phyloP scores from a whole-genome alignment of 2,888 invertebrate species.

The Aleiodes testaceus region DNA sequence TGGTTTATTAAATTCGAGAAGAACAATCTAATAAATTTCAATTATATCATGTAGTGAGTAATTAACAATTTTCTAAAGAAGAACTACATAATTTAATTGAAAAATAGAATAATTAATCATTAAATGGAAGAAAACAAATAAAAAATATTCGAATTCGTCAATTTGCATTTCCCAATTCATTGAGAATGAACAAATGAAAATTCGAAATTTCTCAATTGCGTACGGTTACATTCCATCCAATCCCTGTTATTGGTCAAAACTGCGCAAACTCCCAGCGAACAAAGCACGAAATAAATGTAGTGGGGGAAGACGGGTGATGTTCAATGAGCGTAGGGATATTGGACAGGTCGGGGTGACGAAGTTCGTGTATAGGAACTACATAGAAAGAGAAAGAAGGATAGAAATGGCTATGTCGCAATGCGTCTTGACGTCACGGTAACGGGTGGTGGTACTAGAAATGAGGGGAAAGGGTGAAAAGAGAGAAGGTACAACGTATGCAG shows the following conservation, averaged over 20 bases:
- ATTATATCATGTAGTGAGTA: background rate
- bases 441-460: conserved; percentile 61
- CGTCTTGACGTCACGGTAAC: conserved; percentile 70
- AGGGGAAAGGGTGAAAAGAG: conserved; percentile 47
- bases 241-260: no score
- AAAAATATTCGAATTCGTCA: no score
- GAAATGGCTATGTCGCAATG: conserved; percentile 68
- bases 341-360: conserved; percentile 28
- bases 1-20: background rate
- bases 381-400: conserved; percentile 39
- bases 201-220: no score
- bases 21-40: conserved; percentile 7
- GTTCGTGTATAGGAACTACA: conserved; percentile 40
- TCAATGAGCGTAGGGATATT: conserved; percentile 21
- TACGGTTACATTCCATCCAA: no score
- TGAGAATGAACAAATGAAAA: no score
- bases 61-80: conserved; percentile 5
- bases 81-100: background rate
- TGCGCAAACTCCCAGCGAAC: conserved; percentile 3
- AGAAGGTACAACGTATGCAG: background rate
- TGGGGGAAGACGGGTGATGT: no score
- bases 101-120: no score
- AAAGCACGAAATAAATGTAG: no score
- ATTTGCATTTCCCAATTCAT: no score
- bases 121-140: no score